These are phyloP conservation scores for Hesperia comma DNA, from an alignment of 2,888 invertebrate genomes.

Conservation along the genomic window DNA sequence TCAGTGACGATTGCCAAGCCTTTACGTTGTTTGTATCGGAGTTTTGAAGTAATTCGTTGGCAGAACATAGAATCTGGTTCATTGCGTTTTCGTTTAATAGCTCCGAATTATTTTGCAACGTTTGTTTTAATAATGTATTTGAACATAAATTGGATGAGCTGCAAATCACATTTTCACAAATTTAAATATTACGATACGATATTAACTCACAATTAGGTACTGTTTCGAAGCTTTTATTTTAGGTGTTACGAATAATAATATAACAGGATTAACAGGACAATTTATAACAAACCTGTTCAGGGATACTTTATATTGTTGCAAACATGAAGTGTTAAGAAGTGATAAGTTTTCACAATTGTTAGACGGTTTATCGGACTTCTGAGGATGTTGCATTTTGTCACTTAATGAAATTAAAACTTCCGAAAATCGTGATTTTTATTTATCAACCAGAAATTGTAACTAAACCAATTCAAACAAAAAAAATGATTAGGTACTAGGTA, in stretches of 20 bases:
- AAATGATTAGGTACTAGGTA: too few species aligned
- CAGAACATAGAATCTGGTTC: slow-evolving; percentile 51
- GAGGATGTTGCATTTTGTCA: slow-evolving; percentile 22
- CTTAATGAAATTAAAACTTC: too few species aligned
- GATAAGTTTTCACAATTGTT: slow-evolving; percentile 46
- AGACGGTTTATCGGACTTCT: slow-evolving; percentile 4
- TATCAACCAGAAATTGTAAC: too few species aligned
- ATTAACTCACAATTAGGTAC: too few species aligned
- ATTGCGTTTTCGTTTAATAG: slow-evolving; percentile 47
- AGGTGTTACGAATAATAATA: background rate
- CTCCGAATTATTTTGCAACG: slow-evolving; percentile 55
- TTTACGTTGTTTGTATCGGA: slow-evolving; percentile 50
- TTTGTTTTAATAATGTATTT: slow-evolving; percentile 54
- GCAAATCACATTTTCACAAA: slow-evolving; percentile 40
- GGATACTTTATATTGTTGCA: slow-evolving; percentile 56
- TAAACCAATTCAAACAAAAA: too few species aligned
- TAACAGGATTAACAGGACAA: too few species aligned
- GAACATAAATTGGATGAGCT: slow-evolving; percentile 64
- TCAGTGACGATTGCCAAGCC: slow-evolving; percentile 61
- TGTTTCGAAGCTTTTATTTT: too few species aligned
- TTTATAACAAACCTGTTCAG: slow-evolving; percentile 50
- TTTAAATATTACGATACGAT: too few species aligned
- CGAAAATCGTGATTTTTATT: too few species aligned
- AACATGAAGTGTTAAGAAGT: slow-evolving; percentile 48
- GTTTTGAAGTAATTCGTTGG: slow-evolving; percentile 51